Evolutionary conservation across 2,113 vertebrate genomes (phyloP).

Genomic region (Mellivora capensis): DNA sequence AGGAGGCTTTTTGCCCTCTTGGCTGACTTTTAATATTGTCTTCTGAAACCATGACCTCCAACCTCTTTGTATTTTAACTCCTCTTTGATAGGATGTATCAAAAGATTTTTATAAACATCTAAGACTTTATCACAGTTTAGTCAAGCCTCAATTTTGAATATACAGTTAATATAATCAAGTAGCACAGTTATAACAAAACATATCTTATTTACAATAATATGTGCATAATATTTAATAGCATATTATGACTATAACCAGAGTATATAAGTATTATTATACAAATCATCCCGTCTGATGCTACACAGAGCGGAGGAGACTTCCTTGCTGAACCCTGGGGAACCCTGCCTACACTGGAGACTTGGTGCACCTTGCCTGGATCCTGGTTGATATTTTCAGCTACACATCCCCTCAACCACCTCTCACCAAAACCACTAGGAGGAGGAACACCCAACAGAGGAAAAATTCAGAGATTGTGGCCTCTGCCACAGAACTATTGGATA

Average conservation of each 20-base stretch:
- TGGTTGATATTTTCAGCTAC: too few species aligned
- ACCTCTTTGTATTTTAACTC: not conserved
- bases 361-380: too few species aligned
- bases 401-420: too few species aligned
- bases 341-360: too few species aligned
- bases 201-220: not conserved
- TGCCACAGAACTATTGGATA: too few species aligned
- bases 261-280: not conserved
- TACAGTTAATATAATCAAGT: not conserved
- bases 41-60: not conserved
- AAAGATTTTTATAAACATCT: not conserved
- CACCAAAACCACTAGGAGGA: too few species aligned
- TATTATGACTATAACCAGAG: not conserved
- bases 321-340: too few species aligned
- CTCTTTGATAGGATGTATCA: not conserved
- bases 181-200: not conserved
- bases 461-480: too few species aligned
- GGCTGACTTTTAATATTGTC: not conserved
- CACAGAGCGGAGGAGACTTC: too few species aligned
- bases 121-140: not conserved
- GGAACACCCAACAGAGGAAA: too few species aligned
- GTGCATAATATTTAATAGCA: not conserved
- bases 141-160: not conserved
- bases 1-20: not conserved
- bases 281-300: too few species aligned